Base-by-base conservation (phyloP, 1,140 invertebrate species). In the Macrotrachela quadricornifera region DNA sequence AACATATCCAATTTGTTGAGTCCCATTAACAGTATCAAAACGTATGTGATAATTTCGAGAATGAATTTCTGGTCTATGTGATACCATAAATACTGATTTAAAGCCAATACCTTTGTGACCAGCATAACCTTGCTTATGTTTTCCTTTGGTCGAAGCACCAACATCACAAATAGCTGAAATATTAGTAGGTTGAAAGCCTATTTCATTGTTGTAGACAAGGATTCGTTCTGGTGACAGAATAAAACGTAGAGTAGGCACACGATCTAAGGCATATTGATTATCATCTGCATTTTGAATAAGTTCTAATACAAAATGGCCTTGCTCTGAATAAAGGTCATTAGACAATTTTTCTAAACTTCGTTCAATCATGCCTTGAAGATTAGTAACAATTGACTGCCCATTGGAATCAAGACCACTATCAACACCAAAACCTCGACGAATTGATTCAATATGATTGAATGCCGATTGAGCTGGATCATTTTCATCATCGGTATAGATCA, bases 61-160 rank as follows among this genome's bases (percentile, higher is more conserved):
- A 57, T 69, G 67, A 16, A 71, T 60, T 54, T 70, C 66, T 48
- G 69, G 69, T 10, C 51, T 41, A 51, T 66, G 63, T 37, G 65
- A 66, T 12, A 71, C 61, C 13, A 63, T 54, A 55, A 71, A 71
- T 40, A 71, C 69, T 0, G 69, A 70, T 55, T 71, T 71, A 59
- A 71, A 71, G 9, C 69, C 69, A 56, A 71, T 71, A 21, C 69
- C 69, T 59, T 71, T 71, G 51, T 68, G 65, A 64, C 69, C 69
- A 49, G 70, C 70, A 51, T 69, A 69, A 10, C 68, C 67, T 54
- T 59, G 62, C 50, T 62, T 64, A 57, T 69, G 66, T 57, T 67
- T 67, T 15, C 62, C 63, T 57, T 71, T 71, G 10, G 68, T 71
- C 47, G 64, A 69, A 39, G 62, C 52, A 11, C 67, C 68, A 10